phyloP scores from a whole-genome alignment of 2,797 vertebrate species.

The Sebastes steindachneri region DNA sequence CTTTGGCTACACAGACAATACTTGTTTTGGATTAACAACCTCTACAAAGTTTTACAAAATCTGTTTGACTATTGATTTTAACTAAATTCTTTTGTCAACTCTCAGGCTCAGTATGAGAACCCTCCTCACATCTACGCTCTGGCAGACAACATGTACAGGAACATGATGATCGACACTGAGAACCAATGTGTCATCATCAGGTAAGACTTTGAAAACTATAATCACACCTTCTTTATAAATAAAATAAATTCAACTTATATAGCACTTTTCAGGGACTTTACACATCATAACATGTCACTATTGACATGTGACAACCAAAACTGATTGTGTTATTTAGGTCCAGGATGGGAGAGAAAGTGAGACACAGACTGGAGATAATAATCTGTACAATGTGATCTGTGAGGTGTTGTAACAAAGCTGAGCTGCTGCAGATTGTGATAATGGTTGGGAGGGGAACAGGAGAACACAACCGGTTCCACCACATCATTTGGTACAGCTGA shows the following conservation, averaged over 20 bases:
- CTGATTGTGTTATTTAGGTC: neutral
- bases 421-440: slow-evolving; percentile 9
- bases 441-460: slow-evolving; percentile 26
- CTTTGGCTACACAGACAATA: neutral
- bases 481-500: slow-evolving; percentile 42
- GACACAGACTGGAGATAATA: slow-evolving; percentile 14
- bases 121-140: slow-evolving; percentile 98
- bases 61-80: neutral
- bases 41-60: neutral
- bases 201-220: slow-evolving; percentile 74
- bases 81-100: neutral
- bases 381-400: slow-evolving; percentile 36
- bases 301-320: slow-evolving; percentile 1
- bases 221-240: neutral
- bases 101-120: slow-evolving; percentile 97
- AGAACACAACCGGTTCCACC: slow-evolving; percentile 66
- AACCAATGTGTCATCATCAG: slow-evolving; percentile 99
- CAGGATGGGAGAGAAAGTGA: neutral
- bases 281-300: neutral
- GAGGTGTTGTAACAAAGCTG: slow-evolving; percentile 9
- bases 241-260: no score
- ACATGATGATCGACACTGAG: slow-evolving; percentile 99
- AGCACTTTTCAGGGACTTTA: no score
- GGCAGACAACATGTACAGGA: slow-evolving; percentile 98
- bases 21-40: neutral